Percentiles rank a stretch among this genome's conserved stretches.
Evolutionary conservation across 2,797 vertebrate species (phyloP).

Genomic region (Alfaro cultratus): DNA sequence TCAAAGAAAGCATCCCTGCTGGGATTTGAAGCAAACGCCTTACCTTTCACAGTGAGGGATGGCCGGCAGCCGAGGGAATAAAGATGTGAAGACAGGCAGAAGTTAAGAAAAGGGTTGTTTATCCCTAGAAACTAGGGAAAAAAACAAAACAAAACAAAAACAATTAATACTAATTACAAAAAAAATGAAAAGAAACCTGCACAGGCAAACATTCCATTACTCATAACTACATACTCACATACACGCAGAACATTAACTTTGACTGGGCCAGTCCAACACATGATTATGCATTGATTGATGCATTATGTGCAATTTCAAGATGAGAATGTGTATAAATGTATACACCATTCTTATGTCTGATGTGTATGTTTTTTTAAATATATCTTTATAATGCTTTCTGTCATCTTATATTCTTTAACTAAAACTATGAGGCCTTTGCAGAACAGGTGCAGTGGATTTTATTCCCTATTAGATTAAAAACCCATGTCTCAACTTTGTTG

Average conservation of each 20-base stretch:
- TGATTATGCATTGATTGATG: not conserved
- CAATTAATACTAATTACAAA: not conserved
- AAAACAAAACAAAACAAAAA: not conserved
- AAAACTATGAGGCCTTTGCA: not conserved
- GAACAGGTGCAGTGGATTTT: not conserved
- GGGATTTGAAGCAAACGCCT: constrained; percentile 53
- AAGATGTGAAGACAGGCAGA: constrained; percentile 45
- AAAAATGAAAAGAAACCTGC: no score
- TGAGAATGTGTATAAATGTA: no score
- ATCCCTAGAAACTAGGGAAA: not conserved
- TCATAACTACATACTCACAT: no score
- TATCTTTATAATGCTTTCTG: not conserved
- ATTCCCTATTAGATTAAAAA: not conserved
- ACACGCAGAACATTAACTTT: not conserved
- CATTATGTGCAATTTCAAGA: not conserved
- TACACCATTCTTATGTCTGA: no score
- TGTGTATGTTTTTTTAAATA: no score
- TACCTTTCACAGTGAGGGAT: constrained; percentile 38
- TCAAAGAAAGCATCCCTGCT: constrained; percentile 51
- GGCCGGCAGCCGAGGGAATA: constrained; percentile 19
- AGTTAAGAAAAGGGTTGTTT: constrained; percentile 1
- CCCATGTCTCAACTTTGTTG: not conserved
- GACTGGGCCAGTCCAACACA: not conserved
- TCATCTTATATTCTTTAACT: not conserved
- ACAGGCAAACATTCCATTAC: no score